phyloP scores from a whole-genome alignment of 2,113 vertebrate genomes.

The Diglossa brunneiventris region DNA sequence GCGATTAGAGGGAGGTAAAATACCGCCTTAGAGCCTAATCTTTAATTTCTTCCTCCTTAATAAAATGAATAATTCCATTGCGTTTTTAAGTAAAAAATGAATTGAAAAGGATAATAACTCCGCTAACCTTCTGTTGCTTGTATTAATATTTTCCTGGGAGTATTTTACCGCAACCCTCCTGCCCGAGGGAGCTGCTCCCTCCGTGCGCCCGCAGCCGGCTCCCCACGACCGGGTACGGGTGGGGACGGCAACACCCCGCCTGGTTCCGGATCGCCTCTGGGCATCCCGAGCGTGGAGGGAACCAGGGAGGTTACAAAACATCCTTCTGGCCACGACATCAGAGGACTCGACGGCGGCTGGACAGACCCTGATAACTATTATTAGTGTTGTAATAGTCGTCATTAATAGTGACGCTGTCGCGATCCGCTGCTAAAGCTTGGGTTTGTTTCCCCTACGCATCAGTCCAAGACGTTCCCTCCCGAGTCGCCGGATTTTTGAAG shows the following conservation, averaged over 20 bases:
- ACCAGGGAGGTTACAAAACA: not conserved
- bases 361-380: not conserved
- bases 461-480: not conserved
- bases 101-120: conserved; percentile 52
- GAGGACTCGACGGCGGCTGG: not conserved
- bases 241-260: not conserved
- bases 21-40: conserved; percentile 37
- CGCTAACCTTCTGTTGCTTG: conserved; percentile 53
- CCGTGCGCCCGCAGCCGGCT: not conserved
- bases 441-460: not conserved
- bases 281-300: not conserved
- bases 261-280: not conserved
- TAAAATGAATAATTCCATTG: conserved; percentile 54
- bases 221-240: not conserved
- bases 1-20: conserved; percentile 41
- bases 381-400: not conserved
- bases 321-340: no score
- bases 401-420: not conserved
- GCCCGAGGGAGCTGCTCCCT: not conserved
- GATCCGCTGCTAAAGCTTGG: not conserved
- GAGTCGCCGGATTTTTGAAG: not conserved
- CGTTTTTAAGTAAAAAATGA: conserved; percentile 48
- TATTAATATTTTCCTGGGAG: conserved; percentile 21
- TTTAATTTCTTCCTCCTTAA: conserved; percentile 59
- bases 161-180: not conserved